Evolutionary conservation across 2,888 invertebrate genomes (phyloP), one percentile per base, ranked within the genome.

Genomic region (Acrobasis suavella): DNA sequence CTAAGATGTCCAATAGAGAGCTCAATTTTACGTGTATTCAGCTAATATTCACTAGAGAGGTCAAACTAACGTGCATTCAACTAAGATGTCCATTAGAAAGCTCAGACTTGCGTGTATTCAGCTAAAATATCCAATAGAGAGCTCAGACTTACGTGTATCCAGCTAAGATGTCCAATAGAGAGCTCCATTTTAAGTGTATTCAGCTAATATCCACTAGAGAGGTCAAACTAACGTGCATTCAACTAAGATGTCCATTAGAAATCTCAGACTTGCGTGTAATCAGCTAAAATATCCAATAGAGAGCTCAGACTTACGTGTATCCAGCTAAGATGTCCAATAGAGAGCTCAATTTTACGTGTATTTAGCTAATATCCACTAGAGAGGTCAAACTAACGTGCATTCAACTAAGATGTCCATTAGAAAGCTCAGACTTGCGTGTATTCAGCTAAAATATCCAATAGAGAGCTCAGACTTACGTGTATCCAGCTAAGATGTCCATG

Each of bases 381-480:
- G 96, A 96, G 67, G 96, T 96, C 89, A 42, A 12, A 93, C 95
- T 95, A 93, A 97, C 97, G 95, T 96, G 89, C 97, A 98, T 73
- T 98, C 97, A 46, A 98, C 96, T 69, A 98, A 91, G 75, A 98
- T 96, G 85, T 98, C 97, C 94, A 98, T 95, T 65, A 98, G 93
- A 2, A 96, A 96, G 67, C 96, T 96, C 89, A 42, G 2, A 10
- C 42, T 42, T 42, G 12, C 42, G 42, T 2, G 9, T 46, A 46
- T 46, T n/a, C 46, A 14, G n/a, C 46, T n/a, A 14, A 46, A 1
- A 46, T 14, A n/a, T n/a, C 46, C 7, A 46, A 2, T 3, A 46
- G n/a, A 46, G 46, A 14, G n/a, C 46, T 46, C 46, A n/a, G 14
- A 93, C 95, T 95, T 93, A 97, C 97, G 95, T 96, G 89, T 97